Evolutionary conservation across 2,888 invertebrate species (phyloP).

Genomic region (Andricus quercusramuli): DNA sequence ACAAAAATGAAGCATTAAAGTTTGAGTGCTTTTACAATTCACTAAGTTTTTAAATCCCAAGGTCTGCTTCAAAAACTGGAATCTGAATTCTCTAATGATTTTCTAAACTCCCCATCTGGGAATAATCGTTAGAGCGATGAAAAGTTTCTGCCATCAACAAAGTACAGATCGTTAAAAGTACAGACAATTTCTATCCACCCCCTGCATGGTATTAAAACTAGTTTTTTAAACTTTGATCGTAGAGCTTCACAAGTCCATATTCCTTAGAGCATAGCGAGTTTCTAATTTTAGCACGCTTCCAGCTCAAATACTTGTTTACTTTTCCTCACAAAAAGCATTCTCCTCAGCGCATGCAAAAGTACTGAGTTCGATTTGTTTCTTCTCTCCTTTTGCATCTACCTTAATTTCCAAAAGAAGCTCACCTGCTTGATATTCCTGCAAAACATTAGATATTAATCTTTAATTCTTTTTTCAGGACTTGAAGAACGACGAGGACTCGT

Average conservation of each 20-base stretch:
- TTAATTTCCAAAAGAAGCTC: not conserved
- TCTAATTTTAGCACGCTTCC: constrained; percentile 28
- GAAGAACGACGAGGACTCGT: constrained; percentile 53
- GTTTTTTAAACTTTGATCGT: constrained; percentile 32
- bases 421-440: not conserved
- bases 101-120: constrained; percentile 15
- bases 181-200: constrained; percentile 17
- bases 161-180: constrained; percentile 39
- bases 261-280: constrained; percentile 31
- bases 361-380: constrained; percentile 16
- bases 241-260: constrained; percentile 14
- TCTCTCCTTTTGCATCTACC: not conserved
- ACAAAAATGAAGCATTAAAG: not conserved
- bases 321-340: constrained; percentile 12
- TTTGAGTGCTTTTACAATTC: not conserved
- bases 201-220: constrained; percentile 31
- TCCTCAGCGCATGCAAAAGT: constrained; percentile 8
- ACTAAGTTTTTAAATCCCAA: not conserved
- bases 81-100: constrained; percentile 32
- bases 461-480: constrained; percentile 10
- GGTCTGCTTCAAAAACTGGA: not conserved
- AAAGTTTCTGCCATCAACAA: constrained; percentile 32
- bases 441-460: not conserved
- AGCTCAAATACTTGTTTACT: constrained; percentile 30
- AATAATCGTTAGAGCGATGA: constrained; percentile 21